Conservation (phyloP, 1,140 invertebrate species). For the Riptortus pedestris region DNA sequence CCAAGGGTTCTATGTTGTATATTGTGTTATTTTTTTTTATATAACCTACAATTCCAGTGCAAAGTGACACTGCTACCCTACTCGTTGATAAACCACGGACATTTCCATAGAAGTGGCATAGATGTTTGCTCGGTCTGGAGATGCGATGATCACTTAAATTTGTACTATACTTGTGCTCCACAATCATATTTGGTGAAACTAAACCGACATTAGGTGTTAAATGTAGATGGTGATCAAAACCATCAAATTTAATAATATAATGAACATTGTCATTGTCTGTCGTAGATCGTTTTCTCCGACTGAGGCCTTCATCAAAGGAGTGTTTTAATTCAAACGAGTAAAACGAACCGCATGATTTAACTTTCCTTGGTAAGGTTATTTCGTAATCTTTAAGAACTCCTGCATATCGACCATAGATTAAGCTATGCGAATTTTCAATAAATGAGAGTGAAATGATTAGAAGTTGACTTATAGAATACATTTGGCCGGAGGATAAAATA, state of each 20-base stretch:
- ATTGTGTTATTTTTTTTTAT: background rate
- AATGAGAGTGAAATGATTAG: too few relatives aligned
- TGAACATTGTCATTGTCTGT: constrained; percentile 12
- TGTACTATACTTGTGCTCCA: background rate
- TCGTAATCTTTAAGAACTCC: constrained; percentile 21
- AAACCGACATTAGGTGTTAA: constrained; percentile 16
- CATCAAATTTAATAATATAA: constrained; percentile 10
- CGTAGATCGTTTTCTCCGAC: constrained; percentile 11
- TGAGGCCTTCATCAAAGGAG: background rate
- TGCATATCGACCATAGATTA: constrained; percentile 18
- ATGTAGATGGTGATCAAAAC: background rate
- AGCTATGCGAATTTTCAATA: too few relatives aligned
- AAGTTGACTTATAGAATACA: too few relatives aligned
- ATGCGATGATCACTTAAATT: constrained; percentile 6
- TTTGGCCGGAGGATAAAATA: too few relatives aligned
- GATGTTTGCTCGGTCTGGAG: constrained; percentile 14
- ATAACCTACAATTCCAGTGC: constrained; percentile 63
- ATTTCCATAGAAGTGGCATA: constrained; percentile 65
- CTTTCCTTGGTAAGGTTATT: constrained; percentile 22
- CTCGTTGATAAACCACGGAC: constrained; percentile 54
- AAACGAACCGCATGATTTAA: constrained; percentile 21
- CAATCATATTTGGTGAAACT: constrained; percentile 10
- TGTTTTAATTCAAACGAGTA: constrained; percentile 19
- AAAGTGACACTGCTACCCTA: constrained; percentile 62
- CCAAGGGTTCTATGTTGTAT: constrained; percentile 43